These are phyloP conservation scores for Budorcas taxicolor DNA, from an alignment of 2,113 vertebrate species.

Conservation along the genomic window DNA sequence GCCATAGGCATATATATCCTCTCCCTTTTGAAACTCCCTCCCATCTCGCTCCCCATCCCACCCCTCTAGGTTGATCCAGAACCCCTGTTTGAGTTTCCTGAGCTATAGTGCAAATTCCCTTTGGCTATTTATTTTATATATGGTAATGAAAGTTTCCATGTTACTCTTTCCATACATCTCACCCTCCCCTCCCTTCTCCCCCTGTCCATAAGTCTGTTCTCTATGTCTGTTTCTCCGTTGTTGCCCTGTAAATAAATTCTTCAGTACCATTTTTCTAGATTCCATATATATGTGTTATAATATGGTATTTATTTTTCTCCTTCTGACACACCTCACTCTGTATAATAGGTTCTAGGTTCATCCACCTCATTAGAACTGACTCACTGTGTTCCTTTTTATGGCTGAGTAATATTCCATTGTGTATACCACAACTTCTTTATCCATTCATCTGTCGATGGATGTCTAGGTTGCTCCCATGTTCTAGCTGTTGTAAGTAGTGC, in stretches of 20 bases:
- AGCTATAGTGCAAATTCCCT: fast-evolving
- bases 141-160: neutral
- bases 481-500: neutral
- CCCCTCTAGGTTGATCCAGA: neutral
- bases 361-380: neutral
- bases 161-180: neutral
- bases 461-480: neutral
- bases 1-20: neutral
- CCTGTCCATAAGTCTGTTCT: neutral
- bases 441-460: neutral
- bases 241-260: neutral
- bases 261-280: neutral
- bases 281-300: neutral
- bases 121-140: neutral
- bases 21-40: neutral
- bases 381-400: neutral
- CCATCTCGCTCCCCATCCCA: neutral
- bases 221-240: neutral
- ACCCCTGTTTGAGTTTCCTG: neutral
- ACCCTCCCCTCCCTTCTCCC: neutral
- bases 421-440: neutral
- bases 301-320: neutral
- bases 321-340: neutral
- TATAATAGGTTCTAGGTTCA: neutral
- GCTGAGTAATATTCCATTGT: neutral